Conservation (phyloP, 2,888 invertebrate species). For the Lycophotia porphyrea region DNA sequence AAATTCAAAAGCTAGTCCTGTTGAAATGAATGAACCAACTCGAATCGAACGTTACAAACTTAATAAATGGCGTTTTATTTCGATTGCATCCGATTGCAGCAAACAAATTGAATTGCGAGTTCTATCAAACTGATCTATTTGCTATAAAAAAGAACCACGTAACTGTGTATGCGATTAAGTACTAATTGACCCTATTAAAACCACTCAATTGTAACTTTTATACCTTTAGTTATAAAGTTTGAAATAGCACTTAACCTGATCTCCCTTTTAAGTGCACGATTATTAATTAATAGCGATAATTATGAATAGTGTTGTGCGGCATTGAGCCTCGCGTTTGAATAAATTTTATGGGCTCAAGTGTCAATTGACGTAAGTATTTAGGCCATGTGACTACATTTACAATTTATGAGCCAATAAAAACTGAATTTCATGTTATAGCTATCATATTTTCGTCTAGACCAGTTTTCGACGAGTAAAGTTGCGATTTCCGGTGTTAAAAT, state of each 20-base stretch:
- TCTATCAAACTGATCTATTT: neutral
- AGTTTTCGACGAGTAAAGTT: constrained; percentile 41
- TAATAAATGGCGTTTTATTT: constrained; percentile 19
- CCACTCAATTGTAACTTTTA: constrained; percentile 29
- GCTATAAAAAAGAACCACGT: constrained; percentile 30
- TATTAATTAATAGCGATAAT: constrained; percentile 75
- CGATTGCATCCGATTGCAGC: constrained; percentile 21
- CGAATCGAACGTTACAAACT: constrained; percentile 16
- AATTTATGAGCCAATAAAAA: constrained; percentile 62
- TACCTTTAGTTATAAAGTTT: constrained; percentile 16
- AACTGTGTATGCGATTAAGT: constrained; percentile 38
- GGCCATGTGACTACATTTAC: constrained; percentile 71
- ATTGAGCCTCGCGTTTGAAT: constrained; percentile 72
- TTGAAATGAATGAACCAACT: constrained; percentile 20
- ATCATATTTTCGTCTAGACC: constrained; percentile 36
- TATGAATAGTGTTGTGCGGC: constrained; percentile 70
- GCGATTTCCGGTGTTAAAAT: constrained; percentile 61
- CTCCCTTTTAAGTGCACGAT: constrained; percentile 48
- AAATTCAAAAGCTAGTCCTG: neutral
- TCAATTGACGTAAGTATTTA: constrained; percentile 82
- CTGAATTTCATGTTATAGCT: constrained; percentile 58
- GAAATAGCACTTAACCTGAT: constrained; percentile 21
- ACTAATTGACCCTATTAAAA: constrained; percentile 44
- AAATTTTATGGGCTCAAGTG: constrained; percentile 77
- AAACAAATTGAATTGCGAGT: constrained; percentile 15